Base-by-base conservation (phyloP, 2,888 invertebrate genomes). In the Xestia xanthographa region DNA sequence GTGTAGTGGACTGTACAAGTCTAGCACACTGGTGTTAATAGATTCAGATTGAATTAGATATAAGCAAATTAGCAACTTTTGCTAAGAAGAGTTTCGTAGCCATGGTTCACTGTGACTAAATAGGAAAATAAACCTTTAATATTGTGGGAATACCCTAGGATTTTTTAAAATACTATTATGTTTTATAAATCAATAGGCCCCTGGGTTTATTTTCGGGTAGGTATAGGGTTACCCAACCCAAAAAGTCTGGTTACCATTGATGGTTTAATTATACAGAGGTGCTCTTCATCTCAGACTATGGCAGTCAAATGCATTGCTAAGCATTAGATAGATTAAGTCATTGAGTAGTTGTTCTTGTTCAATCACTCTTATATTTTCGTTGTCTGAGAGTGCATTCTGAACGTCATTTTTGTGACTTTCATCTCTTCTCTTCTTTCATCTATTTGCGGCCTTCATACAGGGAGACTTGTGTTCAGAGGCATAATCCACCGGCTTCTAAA, bases 11-110 rank as follows among this genome's bases (percentile, higher is more conserved):
- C 60, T 41, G 12, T 14, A 20, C 12, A 72, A 12, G 34, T 43
- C 26, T 81, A 56, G 17, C 17, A 22, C 9, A 14, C 56, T 81
- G 6, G n/a, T 77, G 66, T 14, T 71, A 63, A 66, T 70, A 62
- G 11, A 45, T 71, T 53, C 5, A 22, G 11, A 60, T 69, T 48
- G 14, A 50, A 62, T 70, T 56, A 67, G 22, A 1, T 41, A 41
- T 17, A 63, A 5, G 2, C 34, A n/a, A 8, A 20, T 74, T 74
- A 66, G 11, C 26, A 72, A 14, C 8, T 62, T 53, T 48, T 63
- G 8, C 2, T 34, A 58, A 1, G n/a, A 50, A 50, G 1, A 62
- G 5, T 60, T 48, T 58, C 14, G 8, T 56, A 29, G 0, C 8
- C 5, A 38, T 34, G 34, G 53, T 79, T 5, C 20, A 20, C 14